Conservation (phyloP, 2,113 vertebrate species). For the Cinclus cinclus region DNA sequence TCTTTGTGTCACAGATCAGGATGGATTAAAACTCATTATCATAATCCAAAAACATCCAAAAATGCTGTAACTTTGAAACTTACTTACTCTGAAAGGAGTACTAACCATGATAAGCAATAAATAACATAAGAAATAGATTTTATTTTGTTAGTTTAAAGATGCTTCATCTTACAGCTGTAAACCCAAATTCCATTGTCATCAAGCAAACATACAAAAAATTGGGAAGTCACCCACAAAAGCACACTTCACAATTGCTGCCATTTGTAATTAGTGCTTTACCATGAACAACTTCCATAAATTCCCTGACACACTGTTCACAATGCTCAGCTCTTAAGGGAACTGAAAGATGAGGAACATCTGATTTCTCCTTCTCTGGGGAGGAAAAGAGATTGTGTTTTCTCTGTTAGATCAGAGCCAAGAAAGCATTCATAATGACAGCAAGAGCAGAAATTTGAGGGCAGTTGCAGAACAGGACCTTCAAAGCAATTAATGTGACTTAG, state of each 20-base stretch:
- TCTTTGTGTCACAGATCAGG: not conserved
- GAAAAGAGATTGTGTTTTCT: slow-evolving; percentile 4
- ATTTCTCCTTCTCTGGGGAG: not conserved
- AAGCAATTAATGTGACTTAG: not conserved
- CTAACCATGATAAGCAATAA: not conserved
- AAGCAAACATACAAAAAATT: not conserved
- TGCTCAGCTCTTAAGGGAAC: slow-evolving; percentile 41
- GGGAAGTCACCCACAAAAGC: not conserved
- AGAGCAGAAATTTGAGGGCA: slow-evolving; percentile 33
- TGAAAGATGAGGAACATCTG: not conserved
- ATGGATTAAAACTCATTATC: not conserved
- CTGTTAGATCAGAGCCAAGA: not conserved
- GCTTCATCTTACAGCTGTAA: slow-evolving; percentile 38
- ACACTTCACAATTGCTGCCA: not conserved
- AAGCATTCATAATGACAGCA: slow-evolving; percentile 5
- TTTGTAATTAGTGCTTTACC: not conserved
- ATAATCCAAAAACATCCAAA: not conserved
- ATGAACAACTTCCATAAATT: not conserved
- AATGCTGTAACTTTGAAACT: not conserved
- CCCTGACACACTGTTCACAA: not conserved
- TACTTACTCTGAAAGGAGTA: not conserved
- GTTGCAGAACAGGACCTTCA: slow-evolving; percentile 2
- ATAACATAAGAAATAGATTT: slow-evolving; percentile 43
- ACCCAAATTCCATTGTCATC: not conserved
- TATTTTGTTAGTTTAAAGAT: slow-evolving; percentile 37